Percentiles rank a stretch among this genome's conserved stretches.
Conservation (phyloP, 2,797 vertebrate genomes). For the Sarcophilus harrisii region DNA sequence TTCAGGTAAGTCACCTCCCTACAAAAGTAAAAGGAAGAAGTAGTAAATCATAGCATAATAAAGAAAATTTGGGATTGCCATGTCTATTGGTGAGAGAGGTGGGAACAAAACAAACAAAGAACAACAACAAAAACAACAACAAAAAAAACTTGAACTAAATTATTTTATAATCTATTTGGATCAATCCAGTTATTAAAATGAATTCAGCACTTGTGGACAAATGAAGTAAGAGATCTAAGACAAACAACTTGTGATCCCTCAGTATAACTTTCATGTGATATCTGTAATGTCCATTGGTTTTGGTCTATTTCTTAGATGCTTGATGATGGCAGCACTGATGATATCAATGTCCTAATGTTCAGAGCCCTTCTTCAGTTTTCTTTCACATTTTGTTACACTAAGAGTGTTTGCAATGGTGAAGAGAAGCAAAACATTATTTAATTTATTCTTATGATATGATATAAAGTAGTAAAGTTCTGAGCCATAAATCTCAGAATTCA, state of each 20-base stretch:
- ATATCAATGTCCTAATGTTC: background rate
- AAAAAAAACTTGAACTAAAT: slow-evolving; percentile 16
- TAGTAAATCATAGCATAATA: background rate
- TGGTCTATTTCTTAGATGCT: background rate
- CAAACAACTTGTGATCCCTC: background rate
- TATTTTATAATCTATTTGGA: background rate
- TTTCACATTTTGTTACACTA: background rate
- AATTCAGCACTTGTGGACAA: background rate
- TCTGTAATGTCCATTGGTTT: background rate
- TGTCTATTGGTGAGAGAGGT: no score
- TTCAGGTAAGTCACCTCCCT: background rate
- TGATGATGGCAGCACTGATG: background rate
- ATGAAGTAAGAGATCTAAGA: background rate
- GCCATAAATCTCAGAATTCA: slow-evolving; percentile 49
- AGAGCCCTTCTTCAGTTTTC: background rate
- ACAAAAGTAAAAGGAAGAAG: background rate
- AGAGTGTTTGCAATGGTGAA: slow-evolving; percentile 16
- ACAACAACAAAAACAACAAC: background rate
- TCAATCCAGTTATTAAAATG: background rate
- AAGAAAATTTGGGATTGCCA: background rate
- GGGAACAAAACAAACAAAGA: background rate
- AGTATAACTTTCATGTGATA: background rate
- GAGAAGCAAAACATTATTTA: slow-evolving; percentile 59
- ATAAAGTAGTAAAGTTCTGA: slow-evolving; percentile 37
- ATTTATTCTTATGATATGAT: slow-evolving; percentile 56